phyloP scores from a whole-genome alignment of 2,888 invertebrate genomes.

The Trichogramma evanescens region DNA sequence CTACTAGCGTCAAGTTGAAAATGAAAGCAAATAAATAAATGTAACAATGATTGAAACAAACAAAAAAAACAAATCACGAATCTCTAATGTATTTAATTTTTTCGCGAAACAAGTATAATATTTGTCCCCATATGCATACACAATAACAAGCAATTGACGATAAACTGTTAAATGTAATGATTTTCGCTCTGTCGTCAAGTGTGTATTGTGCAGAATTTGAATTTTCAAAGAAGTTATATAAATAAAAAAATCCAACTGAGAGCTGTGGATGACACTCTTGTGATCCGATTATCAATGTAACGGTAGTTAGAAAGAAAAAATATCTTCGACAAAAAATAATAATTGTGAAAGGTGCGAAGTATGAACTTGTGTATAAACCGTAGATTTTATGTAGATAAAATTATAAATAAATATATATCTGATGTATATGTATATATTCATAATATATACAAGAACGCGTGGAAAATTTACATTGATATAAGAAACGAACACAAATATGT shows the following conservation, averaged over 20 bases:
- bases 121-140: too few relatives aligned
- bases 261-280: conserved; percentile 10
- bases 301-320: conserved; percentile 17
- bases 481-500: neutral
- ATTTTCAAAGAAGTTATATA: neutral
- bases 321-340: conserved; percentile 6
- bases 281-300: conserved; percentile 17
- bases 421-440: too few relatives aligned
- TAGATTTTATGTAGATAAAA: conserved; percentile 41
- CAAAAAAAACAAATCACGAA: neutral
- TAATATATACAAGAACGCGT: neutral
- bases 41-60: conserved; percentile 20
- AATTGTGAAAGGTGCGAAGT: neutral
- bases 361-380: conserved; percentile 30
- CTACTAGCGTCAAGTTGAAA: conserved; percentile 35
- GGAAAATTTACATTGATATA: neutral
- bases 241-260: neutral
- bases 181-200: too few relatives aligned
- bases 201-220: neutral
- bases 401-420: conserved; percentile 1
- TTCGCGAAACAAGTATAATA: neutral
- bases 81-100: neutral
- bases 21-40: neutral
- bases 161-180: too few relatives aligned
- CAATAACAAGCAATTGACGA: too few relatives aligned